A percentile compares a stretch with the other conserved stretches of the same genome.
Evolutionary conservation across 2,797 vertebrate species (phyloP).

Genomic region (Balearica regulorum): DNA sequence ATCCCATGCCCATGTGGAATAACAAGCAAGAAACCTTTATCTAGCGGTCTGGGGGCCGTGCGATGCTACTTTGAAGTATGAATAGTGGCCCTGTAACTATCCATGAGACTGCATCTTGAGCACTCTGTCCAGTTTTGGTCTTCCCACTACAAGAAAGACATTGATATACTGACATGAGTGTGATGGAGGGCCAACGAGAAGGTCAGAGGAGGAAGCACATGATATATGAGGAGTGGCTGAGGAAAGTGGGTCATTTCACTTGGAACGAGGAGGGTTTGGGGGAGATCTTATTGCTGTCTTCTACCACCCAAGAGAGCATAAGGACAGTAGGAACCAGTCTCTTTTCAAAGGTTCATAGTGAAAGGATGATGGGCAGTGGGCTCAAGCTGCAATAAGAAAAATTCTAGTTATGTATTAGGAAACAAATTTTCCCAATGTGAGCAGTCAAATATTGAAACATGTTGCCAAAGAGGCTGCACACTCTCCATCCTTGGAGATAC

Average conservation of each 20-base stretch:
- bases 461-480: not conserved
- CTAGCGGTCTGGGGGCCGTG: not conserved
- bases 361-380: not conserved
- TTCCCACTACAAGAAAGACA: not conserved
- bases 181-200: rapidly evolving
- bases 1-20: not conserved
- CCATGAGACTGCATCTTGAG: not conserved
- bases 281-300: not conserved
- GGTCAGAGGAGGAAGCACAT: not conserved
- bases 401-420: not conserved
- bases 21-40: not conserved
- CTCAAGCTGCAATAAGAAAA: not conserved
- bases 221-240: not conserved
- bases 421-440: not conserved
- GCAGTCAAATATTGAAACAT: not conserved
- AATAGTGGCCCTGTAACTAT: not conserved
- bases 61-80: not conserved
- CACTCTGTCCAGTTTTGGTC: not conserved
- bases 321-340: not conserved
- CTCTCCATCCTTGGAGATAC: not conserved
- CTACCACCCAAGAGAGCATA: not conserved
- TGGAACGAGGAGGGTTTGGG: not conserved
- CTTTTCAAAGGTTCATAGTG: not conserved
- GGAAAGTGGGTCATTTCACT: not conserved
- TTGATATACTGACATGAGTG: not conserved